These are phyloP conservation scores for Pseudomugil gertrudae DNA, from an alignment of 2,797 vertebrate species.

Conservation along the genomic window DNA sequence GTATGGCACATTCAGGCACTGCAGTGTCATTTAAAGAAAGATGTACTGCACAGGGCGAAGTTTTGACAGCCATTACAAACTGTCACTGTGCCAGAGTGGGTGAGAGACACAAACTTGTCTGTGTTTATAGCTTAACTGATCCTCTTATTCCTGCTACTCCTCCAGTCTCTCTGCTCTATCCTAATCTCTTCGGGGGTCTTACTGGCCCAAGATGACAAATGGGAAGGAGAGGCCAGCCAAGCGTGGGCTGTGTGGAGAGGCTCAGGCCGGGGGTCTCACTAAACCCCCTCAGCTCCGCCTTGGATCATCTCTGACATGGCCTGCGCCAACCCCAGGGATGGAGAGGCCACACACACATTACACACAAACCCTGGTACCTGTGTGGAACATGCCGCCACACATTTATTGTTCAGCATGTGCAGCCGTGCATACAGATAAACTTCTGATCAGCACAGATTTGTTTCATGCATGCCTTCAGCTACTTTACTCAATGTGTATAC, in stretches of 20 bases:
- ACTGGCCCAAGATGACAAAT: slow-evolving; percentile 82
- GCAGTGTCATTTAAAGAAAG: slow-evolving; percentile 54
- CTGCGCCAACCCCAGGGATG: slow-evolving; percentile 63
- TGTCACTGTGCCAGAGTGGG: slow-evolving; percentile 70
- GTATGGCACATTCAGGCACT: slow-evolving; percentile 20
- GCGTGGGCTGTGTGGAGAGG: slow-evolving; percentile 79
- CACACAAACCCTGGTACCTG: slow-evolving; percentile 41
- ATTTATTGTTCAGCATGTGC: not conserved
- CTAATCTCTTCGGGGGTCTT: slow-evolving; percentile 82
- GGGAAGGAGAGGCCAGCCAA: slow-evolving; percentile 78
- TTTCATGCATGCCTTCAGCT: slow-evolving; percentile 29
- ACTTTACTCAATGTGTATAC: not conserved
- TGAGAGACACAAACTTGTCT: slow-evolving; percentile 79
- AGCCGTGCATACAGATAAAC: slow-evolving; percentile 15
- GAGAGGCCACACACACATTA: slow-evolving; percentile 59
- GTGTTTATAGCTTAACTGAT: slow-evolving; percentile 83
- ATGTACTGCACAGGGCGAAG: slow-evolving; percentile 61
- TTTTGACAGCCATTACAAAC: slow-evolving; percentile 79
- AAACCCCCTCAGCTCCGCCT: slow-evolving; percentile 72
- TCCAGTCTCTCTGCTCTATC: slow-evolving; percentile 76
- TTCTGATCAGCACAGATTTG: slow-evolving; percentile 43
- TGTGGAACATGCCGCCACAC: slow-evolving; percentile 13
- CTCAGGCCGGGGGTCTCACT: slow-evolving; percentile 73
- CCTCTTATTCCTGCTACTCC: slow-evolving; percentile 81
- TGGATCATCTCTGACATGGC: slow-evolving; percentile 78